Base-by-base conservation (phyloP, 2,113 vertebrate genomes). In the Platysternon megacephalum region DNA sequence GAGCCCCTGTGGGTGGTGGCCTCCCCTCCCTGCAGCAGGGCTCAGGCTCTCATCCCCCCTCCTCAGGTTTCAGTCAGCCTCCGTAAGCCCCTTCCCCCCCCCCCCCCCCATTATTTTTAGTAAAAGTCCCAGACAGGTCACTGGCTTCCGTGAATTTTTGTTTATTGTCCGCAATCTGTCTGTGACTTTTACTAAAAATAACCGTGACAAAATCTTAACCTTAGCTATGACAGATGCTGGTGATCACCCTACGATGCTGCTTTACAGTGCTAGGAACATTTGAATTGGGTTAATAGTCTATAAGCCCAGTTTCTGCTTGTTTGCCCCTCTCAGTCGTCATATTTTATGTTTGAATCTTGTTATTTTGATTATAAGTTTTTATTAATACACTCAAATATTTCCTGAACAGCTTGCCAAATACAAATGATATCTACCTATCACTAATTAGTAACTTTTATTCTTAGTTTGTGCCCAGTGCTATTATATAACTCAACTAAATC, bases 281-380 rank as follows among this genome's bases (percentile, higher is more conserved):
- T 46, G 42, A 76, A 46, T 24, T 26, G 24, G 24, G 82, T 72
- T 14, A 8, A 65, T 28, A 0, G n/a, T 1, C 68, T 84, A 46
- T 44, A 78, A 86, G 11, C 21, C 11, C 0, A 0, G 58, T 87
- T 84, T 76, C 80, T 53, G 35, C 84, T 35, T 39, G 82, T 79
- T 88, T 28, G 5, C 19, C 17, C 11, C 84, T 14, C 86, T 39
- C 32, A 42, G 19, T 78, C 22, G 16, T 12, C 12, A 42, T 78
- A 26, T 46, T 78, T 28, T 44, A 29, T 46, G 6, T 46, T 44
- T 78, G 42, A 78, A 12, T 11, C 42, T 44, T 74, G 7, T 76
- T 39, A 24, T 76, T 76, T 78, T 28, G 42, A 29, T 44, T 78
- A 39, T 46, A 28, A 76, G 6, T 4, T 76, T 76, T 76, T 76